phyloP scores from a whole-genome alignment of 2,113 vertebrate genomes.

The Dasyornis broadbenti region DNA sequence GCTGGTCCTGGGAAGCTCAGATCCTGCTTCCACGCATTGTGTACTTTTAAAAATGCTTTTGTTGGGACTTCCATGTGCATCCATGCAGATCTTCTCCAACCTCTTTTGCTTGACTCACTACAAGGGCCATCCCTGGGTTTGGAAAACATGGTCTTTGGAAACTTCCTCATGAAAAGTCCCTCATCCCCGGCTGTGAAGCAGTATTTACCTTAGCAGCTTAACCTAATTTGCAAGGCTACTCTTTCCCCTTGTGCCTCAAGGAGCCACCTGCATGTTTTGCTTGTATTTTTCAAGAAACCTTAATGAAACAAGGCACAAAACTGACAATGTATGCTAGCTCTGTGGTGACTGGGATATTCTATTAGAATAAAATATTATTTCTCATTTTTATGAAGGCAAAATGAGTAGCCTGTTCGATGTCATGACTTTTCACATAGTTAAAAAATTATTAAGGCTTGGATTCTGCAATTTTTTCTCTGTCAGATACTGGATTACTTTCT shows the following conservation, averaged over 20 bases:
- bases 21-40: fast-evolving
- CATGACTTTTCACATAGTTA: not conserved
- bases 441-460: not conserved
- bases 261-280: not conserved
- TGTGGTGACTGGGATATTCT: not conserved
- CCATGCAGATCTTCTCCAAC: not conserved
- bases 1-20: not conserved
- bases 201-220: not conserved
- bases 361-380: not conserved
- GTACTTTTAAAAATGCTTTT: not conserved
- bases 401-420: not conserved
- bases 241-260: not conserved
- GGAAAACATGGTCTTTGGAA: not conserved
- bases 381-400: not conserved
- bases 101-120: not conserved
- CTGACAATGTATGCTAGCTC: not conserved
- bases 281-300: not conserved
- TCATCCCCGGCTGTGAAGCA: not conserved
- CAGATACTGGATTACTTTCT: not conserved
- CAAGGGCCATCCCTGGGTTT: not conserved
- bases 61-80: not conserved
- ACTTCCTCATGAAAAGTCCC: not conserved
- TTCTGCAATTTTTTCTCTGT: not conserved
- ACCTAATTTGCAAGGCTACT: not conserved
- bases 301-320: not conserved